A percentile compares a stretch with the other conserved stretches of the same genome.
phyloP scores from a whole-genome alignment of 2,113 vertebrate genomes.

The Sporophila hypoxantha region DNA sequence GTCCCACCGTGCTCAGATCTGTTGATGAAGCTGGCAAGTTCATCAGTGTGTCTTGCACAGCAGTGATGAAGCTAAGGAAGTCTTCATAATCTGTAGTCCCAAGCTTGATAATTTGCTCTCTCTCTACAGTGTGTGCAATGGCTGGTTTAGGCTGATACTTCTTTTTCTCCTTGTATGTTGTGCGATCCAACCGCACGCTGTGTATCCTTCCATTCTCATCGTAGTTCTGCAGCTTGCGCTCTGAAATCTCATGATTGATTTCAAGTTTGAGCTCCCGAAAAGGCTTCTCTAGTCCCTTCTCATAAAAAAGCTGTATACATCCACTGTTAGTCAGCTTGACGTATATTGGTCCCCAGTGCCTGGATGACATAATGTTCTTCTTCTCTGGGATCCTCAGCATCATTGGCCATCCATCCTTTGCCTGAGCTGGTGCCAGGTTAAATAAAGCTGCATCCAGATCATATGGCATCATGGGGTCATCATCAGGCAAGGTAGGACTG shows the following conservation, averaged over 20 bases:
- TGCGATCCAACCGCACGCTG: constrained; percentile 79
- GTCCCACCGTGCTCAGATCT: constrained; percentile 71
- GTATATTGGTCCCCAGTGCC: constrained; percentile 90
- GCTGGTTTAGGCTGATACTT: constrained; percentile 84
- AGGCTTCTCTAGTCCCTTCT: constrained; percentile 84
- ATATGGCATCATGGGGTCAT: constrained; percentile 65
- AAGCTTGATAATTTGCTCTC: constrained; percentile 83
- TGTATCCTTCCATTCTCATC: constrained; percentile 85
- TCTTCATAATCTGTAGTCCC: constrained; percentile 81
- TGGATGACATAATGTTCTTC: constrained; percentile 92
- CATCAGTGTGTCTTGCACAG: constrained; percentile 76
- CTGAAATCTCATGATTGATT: constrained; percentile 79
- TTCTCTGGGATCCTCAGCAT: constrained; percentile 91
- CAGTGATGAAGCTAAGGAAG: constrained; percentile 78
- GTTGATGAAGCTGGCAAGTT: constrained; percentile 64
- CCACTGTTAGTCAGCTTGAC: constrained; percentile 73
- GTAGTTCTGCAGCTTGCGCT: constrained; percentile 83
- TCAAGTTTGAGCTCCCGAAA: constrained; percentile 82
- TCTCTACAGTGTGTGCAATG: constrained; percentile 74
- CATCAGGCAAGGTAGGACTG: constrained; percentile 66
- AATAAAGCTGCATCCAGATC: constrained; percentile 51
- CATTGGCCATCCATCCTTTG: constrained; percentile 84
- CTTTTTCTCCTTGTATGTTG: constrained; percentile 83
- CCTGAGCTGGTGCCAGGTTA: constrained; percentile 51
- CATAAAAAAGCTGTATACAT: constrained; percentile 82